These are phyloP conservation scores for Drosophila paucipuncta DNA, from an alignment of 2,888 invertebrate genomes.

Conservation along the genomic window DNA sequence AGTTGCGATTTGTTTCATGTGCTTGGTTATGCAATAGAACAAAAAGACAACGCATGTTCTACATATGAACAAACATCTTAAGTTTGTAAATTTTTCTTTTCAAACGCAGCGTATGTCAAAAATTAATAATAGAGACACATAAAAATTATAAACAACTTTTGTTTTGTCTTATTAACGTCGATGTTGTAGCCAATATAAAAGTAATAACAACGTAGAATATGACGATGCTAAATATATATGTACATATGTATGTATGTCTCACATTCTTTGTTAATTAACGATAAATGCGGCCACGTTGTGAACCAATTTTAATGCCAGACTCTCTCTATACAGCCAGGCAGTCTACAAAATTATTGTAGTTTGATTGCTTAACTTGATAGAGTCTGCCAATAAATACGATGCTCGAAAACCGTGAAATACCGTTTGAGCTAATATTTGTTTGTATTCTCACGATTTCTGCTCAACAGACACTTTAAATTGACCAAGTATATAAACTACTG, in stretches of 20 bases:
- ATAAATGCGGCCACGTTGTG: neutral
- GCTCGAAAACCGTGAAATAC: constrained; percentile 1
- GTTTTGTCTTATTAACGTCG: neutral
- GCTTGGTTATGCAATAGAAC: neutral
- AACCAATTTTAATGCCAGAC: neutral
- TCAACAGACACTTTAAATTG: constrained; percentile 12
- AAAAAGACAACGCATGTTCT: neutral
- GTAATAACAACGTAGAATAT: neutral
- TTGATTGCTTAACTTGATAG: neutral
- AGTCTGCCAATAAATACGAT: neutral
- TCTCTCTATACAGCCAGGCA: neutral
- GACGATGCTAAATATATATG: neutral
- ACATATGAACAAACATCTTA: neutral
- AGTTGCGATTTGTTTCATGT: neutral
- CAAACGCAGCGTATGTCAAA: neutral
- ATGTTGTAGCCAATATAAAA: neutral
- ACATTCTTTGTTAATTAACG: neutral
- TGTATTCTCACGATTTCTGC: constrained; percentile 14
- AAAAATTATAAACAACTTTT: neutral
- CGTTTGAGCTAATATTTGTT: constrained; percentile 56
- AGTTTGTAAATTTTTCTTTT: neutral
- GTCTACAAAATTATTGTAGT: neutral
- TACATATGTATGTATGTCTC: neutral
- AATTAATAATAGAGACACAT: neutral
- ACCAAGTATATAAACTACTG: neutral